A percentile compares a stretch with the other conserved stretches of the same genome.
Conservation (phyloP, 2,797 vertebrate genomes). For the Gymnoscopelus braueri region DNA sequence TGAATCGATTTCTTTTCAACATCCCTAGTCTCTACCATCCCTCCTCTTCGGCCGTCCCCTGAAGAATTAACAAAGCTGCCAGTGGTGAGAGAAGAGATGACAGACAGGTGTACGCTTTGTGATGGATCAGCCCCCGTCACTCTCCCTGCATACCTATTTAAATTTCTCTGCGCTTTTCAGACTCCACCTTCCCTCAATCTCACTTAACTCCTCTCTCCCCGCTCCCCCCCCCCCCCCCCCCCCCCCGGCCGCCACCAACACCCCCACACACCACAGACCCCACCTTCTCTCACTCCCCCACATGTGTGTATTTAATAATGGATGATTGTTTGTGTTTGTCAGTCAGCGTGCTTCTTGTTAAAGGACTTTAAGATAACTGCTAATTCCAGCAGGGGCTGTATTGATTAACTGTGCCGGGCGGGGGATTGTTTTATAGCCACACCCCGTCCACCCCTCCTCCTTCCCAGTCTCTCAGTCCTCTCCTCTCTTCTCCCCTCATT, state of each 20-base stretch:
- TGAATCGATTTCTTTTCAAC: no score
- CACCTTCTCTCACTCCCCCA: background rate
- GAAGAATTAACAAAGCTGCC: slow-evolving; percentile 61
- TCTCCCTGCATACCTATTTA: slow-evolving; percentile 12
- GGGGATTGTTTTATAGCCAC: slow-evolving; percentile 74
- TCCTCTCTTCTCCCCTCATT: slow-evolving; percentile 1
- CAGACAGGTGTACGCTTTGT: slow-evolving; percentile 40
- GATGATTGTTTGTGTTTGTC: slow-evolving; percentile 80
- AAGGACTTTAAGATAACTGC: slow-evolving; percentile 81
- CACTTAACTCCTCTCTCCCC: slow-evolving; percentile 4
- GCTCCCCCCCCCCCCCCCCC: background rate
- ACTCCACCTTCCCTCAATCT: background rate
- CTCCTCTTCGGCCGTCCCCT: slow-evolving; percentile 69
- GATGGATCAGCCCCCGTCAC: slow-evolving; percentile 18
- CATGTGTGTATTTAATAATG: slow-evolving; percentile 73
- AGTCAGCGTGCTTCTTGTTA: slow-evolving; percentile 71
- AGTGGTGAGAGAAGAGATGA: slow-evolving; percentile 37
- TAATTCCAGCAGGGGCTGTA: slow-evolving; percentile 77
- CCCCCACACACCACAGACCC: background rate
- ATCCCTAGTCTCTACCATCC: slow-evolving; percentile 7
- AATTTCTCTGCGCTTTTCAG: slow-evolving; percentile 1
- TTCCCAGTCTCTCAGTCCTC: slow-evolving; percentile 9
- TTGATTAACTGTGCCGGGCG: slow-evolving; percentile 72
- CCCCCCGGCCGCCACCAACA: background rate
- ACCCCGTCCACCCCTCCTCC: slow-evolving; percentile 16